Evolutionary conservation across 37 sponge, comb jelly and placozoan species (phyloP).

Genomic region (Beroe forskalii): DNA sequence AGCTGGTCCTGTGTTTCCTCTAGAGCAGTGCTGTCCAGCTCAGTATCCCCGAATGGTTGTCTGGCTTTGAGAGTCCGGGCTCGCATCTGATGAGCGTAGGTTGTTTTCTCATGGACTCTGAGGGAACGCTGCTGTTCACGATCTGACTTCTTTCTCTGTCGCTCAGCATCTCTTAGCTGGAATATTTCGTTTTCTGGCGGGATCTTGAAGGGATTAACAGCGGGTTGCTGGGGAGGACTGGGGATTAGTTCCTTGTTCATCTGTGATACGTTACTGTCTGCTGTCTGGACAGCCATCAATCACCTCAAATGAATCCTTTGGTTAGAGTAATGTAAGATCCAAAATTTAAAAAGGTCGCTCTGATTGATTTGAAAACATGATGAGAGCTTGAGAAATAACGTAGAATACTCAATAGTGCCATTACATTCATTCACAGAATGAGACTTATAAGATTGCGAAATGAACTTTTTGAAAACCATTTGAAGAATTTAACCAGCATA

Average conservation of each 20-base stretch:
- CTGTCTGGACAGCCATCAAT: background rate
- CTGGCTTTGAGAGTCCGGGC: slow-evolving; percentile 69
- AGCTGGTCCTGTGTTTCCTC: slow-evolving; percentile 41
- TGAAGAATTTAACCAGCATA: no score
- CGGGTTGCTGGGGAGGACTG: background rate
- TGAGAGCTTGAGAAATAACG: no score
- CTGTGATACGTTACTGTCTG: background rate
- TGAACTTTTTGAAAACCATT: no score
- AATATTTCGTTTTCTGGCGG: slow-evolving; percentile 84
- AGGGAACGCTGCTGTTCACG: slow-evolving; percentile 74
- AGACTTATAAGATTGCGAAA: no score
- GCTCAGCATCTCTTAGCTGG: slow-evolving; percentile 80
- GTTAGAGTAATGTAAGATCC: no score
- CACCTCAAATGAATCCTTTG: background rate
- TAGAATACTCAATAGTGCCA: no score
- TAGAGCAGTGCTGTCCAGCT: slow-evolving; percentile 1
- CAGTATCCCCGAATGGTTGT: slow-evolving; percentile 68
- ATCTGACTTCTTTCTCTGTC: slow-evolving; percentile 67
- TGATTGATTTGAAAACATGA: no score
- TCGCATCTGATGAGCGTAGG: slow-evolving; percentile 82
- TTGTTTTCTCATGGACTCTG: slow-evolving; percentile 86
- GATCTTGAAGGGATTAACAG: slow-evolving; percentile 80
- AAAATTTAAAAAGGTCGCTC: no score
- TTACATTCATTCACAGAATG: no score
- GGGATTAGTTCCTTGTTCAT: background rate